phyloP scores from a whole-genome alignment of 2,113 vertebrate genomes.

The Leucosticte australis region DNA sequence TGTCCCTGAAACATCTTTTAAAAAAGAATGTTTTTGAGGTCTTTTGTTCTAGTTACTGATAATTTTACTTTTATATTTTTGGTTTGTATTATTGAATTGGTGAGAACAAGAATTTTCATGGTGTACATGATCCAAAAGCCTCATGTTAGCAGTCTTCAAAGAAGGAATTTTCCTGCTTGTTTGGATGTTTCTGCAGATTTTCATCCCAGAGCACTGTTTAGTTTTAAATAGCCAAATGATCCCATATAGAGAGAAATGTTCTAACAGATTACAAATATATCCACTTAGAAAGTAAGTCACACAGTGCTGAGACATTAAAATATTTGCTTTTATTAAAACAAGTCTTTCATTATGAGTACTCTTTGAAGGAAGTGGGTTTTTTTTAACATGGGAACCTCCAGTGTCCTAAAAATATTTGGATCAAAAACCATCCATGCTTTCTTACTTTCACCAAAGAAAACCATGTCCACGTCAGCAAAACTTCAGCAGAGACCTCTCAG shows the following conservation, averaged over 20 bases:
- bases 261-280: not conserved
- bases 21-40: not conserved
- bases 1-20: accelerated
- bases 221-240: not conserved
- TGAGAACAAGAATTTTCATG: not conserved
- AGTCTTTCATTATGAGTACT: not conserved
- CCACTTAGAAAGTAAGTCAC: not conserved
- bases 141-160: not conserved
- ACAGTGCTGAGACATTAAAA: not conserved
- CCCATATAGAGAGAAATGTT: not conserved
- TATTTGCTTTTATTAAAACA: not conserved
- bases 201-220: not conserved
- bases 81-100: not conserved
- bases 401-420: not conserved
- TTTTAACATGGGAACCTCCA: not conserved
- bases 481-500: not conserved
- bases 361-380: not conserved
- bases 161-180: not conserved
- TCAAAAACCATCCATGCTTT: not conserved
- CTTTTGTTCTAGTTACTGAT: not conserved
- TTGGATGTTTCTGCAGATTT: not conserved
- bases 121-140: not conserved
- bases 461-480: accelerated
- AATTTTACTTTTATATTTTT: not conserved
- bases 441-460: not conserved